Conservation (phyloP, 2,888 invertebrate species). For the Stratiomys singularior region DNA sequence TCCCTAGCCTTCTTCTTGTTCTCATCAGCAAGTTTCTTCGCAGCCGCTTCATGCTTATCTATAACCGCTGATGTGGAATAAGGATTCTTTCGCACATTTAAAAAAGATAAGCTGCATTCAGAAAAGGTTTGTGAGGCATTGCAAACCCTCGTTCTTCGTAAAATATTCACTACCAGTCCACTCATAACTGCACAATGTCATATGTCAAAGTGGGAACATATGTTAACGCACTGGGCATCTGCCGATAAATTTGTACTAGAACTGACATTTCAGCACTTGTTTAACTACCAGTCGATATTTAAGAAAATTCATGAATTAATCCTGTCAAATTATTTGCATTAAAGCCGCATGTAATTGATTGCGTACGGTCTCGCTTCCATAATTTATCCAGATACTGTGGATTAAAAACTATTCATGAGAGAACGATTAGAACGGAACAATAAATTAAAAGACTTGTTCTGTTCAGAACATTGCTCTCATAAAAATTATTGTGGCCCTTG, state of each 20-base stretch:
- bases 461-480: no score
- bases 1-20: conserved; percentile 52
- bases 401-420: no score
- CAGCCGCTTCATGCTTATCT: conserved; percentile 11
- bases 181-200: conserved; percentile 6
- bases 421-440: no score
- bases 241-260: background rate
- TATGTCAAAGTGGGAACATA: background rate
- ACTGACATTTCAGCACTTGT: no score
- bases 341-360: no score
- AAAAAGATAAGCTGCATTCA: background rate
- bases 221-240: background rate
- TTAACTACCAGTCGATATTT: no score
- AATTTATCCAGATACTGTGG: no score
- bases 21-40: background rate
- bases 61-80: background rate
- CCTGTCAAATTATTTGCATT: no score
- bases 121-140: background rate
- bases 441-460: no score
- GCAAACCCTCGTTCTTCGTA: conserved; percentile 8
- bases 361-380: no score
- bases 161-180: conserved; percentile 26
- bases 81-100: background rate
- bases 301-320: no score
- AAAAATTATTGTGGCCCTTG: no score